A percentile compares a stretch with the other conserved stretches of the same genome.
phyloP scores from a whole-genome alignment of 2,113 vertebrate species.

The Jaculus jaculus region DNA sequence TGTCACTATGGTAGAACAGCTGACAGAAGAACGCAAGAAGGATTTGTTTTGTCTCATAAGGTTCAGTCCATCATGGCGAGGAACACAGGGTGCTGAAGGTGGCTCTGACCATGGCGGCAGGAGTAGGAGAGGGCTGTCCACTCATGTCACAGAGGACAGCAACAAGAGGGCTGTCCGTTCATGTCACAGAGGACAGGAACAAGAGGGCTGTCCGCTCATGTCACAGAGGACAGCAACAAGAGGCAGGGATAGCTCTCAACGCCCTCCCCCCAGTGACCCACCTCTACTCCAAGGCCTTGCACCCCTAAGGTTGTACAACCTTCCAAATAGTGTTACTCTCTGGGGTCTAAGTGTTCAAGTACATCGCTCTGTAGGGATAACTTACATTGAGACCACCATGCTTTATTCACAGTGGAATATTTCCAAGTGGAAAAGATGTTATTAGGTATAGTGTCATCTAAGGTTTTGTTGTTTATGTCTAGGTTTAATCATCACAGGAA shows the following conservation, averaged over 20 bases:
- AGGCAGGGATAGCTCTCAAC: background rate
- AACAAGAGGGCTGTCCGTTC: too few species aligned
- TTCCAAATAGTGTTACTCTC: background rate
- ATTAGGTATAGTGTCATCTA: background rate
- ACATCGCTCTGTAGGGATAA: background rate
- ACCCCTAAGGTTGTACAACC: background rate
- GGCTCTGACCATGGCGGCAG: background rate
- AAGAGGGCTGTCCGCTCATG: too few species aligned
- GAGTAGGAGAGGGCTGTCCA: background rate
- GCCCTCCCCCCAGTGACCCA: background rate
- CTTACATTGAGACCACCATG: background rate
- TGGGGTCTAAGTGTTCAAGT: background rate
- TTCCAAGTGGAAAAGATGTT: background rate
- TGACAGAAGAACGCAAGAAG: background rate
- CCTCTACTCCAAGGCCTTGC: background rate
- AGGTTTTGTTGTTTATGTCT: background rate
- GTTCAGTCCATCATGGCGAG: background rate
- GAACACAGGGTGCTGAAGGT: background rate
- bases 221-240: background rate
- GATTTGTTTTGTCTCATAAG: background rate
- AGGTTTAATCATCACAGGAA: background rate
- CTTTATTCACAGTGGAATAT: background rate
- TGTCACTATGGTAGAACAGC: too few species aligned
- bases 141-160: background rate
- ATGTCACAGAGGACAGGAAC: background rate